These are phyloP conservation scores for Lamellibrachia luymesi DNA, from an alignment of 1,140 invertebrate species.

Conservation along the genomic window DNA sequence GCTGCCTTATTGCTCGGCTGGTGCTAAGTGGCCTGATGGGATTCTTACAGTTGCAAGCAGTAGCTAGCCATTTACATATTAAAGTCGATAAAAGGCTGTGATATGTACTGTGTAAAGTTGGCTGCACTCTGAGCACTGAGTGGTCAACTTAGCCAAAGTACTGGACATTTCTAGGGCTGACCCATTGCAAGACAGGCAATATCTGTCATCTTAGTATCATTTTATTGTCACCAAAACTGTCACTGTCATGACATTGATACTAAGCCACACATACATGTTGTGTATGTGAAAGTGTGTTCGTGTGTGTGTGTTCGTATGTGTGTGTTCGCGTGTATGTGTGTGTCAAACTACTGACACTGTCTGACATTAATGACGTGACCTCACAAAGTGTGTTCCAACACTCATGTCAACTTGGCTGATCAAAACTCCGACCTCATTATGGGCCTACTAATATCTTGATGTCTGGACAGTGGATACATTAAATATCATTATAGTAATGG, in stretches of 20 bases:
- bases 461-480: not conserved
- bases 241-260: too few relatives aligned
- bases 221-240: too few relatives aligned
- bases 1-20: not conserved
- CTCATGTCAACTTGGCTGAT: not conserved
- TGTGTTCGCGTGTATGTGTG: not conserved
- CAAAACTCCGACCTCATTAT: not conserved
- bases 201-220: too few relatives aligned
- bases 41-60: not conserved
- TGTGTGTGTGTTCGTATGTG: not conserved
- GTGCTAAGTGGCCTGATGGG: not conserved
- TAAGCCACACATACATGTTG: too few relatives aligned
- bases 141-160: not conserved
- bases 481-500: not conserved
- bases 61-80: not conserved
- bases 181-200: too few relatives aligned
- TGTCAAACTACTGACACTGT: not conserved
- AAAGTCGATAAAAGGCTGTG: not conserved
- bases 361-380: not conserved
- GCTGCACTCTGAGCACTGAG: not conserved
- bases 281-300: too few relatives aligned
- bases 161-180: not conserved
- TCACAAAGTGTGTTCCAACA: not conserved
- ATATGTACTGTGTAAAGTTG: not conserved
- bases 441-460: not conserved